These are phyloP conservation scores for Heliconius charithonia DNA, from an alignment of 2,888 invertebrate genomes.

Conservation along the genomic window DNA sequence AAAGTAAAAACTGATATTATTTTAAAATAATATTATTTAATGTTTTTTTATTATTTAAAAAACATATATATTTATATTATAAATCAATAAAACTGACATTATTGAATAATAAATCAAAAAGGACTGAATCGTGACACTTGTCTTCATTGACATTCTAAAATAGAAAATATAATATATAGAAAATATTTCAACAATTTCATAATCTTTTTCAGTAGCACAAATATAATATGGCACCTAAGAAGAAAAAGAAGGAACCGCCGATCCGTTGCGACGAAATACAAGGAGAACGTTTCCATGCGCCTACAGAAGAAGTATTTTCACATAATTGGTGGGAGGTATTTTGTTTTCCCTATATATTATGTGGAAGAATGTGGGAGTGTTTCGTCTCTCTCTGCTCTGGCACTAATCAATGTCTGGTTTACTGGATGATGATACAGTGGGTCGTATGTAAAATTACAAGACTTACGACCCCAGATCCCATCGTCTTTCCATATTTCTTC, in stretches of 20 bases:
- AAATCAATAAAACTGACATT: neutral
- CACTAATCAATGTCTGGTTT: conserved; percentile 69
- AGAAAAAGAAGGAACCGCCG: conserved; percentile 50
- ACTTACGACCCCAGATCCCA: conserved; percentile 66
- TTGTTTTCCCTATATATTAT: conserved; percentile 72
- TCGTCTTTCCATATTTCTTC: conserved; percentile 74
- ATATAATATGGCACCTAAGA: conserved; percentile 58
- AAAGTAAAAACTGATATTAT: no score
- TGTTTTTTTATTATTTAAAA: no score
- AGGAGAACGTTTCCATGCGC: conserved; percentile 62
- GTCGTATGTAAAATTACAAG: conserved; percentile 69
- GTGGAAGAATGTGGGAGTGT: conserved; percentile 65
- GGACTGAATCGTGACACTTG: neutral
- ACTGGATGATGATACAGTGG: conserved; percentile 76
- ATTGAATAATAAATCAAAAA: neutral
- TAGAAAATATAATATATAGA: neutral
- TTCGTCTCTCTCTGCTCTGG: conserved; percentile 66
- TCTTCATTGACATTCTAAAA: neutral
- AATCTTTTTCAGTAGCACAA: neutral
- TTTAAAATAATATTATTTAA: no score
- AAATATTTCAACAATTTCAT: neutral
- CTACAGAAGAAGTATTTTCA: conserved; percentile 61
- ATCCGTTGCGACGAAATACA: conserved; percentile 59
- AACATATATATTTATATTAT: no score
- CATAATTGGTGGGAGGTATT: conserved; percentile 74